Conservation (phyloP, 2,113 vertebrate species). For the Pyxicephalus adspersus region DNA sequence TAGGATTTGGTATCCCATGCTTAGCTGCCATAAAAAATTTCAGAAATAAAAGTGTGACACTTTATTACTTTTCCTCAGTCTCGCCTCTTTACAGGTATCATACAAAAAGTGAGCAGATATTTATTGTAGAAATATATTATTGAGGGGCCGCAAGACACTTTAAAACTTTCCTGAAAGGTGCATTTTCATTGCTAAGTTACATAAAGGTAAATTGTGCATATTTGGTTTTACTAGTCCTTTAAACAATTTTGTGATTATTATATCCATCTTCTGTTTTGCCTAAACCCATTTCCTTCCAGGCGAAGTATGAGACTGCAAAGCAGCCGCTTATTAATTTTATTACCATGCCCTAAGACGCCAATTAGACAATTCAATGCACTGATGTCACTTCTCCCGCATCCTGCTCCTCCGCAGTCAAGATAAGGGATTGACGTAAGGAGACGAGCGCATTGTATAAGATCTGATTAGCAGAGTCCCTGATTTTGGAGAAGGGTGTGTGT, state of each 20-base stretch:
- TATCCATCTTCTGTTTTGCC: not conserved
- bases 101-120: too few relatives aligned
- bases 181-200: too few relatives aligned
- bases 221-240: not conserved
- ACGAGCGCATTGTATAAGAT: constrained; percentile 5
- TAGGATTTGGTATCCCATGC: too few relatives aligned
- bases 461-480: constrained; percentile 25
- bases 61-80: too few relatives aligned
- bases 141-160: too few relatives aligned
- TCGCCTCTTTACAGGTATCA: too few relatives aligned
- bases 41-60: too few relatives aligned
- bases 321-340: not conserved
- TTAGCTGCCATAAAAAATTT: too few relatives aligned
- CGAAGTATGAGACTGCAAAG: not conserved
- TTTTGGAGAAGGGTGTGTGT: constrained; percentile 17
- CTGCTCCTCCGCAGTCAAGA: not conserved
- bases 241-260: not conserved
- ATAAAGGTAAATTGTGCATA: too few relatives aligned
- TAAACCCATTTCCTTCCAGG: constrained; percentile 16
- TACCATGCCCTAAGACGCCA: not conserved
- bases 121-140: too few relatives aligned
- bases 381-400: constrained; percentile 27
- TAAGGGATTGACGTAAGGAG: constrained; percentile 39
- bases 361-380: constrained; percentile 26
- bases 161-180: too few relatives aligned